Evolutionary conservation across 2,113 vertebrate species (phyloP).

Genomic region (Thinocorus orbignyianus): DNA sequence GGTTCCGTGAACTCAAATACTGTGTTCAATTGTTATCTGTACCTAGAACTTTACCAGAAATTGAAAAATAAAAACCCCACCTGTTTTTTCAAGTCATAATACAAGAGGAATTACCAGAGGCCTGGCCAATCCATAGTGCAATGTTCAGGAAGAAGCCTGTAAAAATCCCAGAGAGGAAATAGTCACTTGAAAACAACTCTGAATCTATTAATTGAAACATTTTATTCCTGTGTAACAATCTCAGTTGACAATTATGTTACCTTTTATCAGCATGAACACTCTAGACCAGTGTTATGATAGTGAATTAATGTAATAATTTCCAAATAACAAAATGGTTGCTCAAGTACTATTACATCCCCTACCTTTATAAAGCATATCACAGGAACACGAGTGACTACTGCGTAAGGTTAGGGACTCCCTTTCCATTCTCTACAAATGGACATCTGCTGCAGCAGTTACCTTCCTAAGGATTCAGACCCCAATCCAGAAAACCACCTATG

Average conservation of each 20-base stretch:
- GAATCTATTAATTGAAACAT: background rate
- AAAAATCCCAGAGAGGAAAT: background rate
- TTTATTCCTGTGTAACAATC: background rate
- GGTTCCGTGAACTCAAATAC: background rate
- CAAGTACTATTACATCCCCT: background rate
- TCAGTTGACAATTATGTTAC: background rate
- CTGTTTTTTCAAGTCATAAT: background rate
- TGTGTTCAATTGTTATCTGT: background rate
- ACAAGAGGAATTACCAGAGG: background rate
- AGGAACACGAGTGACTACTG: background rate
- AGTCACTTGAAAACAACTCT: background rate
- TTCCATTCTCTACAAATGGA: background rate
- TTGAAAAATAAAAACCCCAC: accelerated
- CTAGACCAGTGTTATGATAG: background rate
- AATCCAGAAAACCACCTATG: background rate
- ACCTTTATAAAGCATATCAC: background rate
- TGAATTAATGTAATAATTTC: background rate
- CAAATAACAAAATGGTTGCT: background rate
- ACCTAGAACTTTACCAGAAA: background rate
- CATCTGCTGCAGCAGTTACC: background rate
- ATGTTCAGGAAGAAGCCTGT: background rate
- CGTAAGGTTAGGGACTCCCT: background rate
- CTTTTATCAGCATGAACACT: background rate
- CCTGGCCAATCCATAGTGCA: background rate
- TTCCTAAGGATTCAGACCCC: background rate